Conservation (phyloP, 30 jellyfish, hydroid and myxozoan species). For the Hydra vulgaris region DNA sequence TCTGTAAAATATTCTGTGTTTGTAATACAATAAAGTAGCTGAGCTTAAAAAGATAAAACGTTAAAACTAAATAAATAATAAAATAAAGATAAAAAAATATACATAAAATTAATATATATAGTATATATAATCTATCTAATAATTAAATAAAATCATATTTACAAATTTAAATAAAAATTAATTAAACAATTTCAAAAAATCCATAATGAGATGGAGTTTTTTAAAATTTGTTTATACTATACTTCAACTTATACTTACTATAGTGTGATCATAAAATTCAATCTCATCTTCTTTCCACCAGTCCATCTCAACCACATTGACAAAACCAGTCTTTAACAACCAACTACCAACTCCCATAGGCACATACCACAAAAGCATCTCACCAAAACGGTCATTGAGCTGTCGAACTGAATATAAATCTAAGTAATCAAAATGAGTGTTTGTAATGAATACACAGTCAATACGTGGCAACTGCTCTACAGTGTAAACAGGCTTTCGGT, state of each 20-base stretch:
- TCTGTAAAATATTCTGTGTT: no score
- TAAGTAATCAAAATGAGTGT: constrained; percentile 78
- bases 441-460: constrained; percentile 81
- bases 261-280: constrained; percentile 83
- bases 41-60: no score
- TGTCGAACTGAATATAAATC: constrained; percentile 79
- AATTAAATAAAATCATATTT: no score
- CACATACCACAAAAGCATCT: constrained; percentile 89
- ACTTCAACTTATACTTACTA: constrained; percentile 17
- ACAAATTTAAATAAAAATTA: no score
- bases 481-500: constrained; percentile 73
- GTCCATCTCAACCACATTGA: constrained; percentile 86
- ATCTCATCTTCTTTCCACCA: constrained; percentile 99
- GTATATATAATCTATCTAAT: no score
- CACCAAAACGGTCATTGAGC: constrained; percentile 81
- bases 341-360: constrained; percentile 83
- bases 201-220: no score
- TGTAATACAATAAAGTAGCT: no score
- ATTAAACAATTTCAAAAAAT: no score
- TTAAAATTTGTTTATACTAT: no score
- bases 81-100: no score
- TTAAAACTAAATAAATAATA: no score
- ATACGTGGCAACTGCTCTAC: constrained; percentile 82
- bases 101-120: no score
- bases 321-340: constrained; percentile 87